phyloP scores from a whole-genome alignment of 2,113 vertebrate genomes.

The Heloderma charlesbogerti region DNA sequence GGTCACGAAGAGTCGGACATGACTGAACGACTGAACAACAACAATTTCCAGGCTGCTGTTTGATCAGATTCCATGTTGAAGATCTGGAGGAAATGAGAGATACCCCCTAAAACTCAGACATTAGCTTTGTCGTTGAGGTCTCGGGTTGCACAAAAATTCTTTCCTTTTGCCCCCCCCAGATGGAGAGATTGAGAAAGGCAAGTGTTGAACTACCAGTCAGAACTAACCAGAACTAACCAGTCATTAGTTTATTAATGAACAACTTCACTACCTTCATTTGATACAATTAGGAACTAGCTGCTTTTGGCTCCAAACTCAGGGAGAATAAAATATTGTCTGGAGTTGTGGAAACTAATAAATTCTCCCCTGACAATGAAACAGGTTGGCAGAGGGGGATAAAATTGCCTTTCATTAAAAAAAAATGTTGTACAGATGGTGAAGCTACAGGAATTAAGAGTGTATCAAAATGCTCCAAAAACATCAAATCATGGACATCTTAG shows the following conservation, averaged over 20 bases:
- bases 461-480: constrained; percentile 53
- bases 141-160: not conserved
- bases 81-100: not conserved
- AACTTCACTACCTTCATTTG: constrained; percentile 46
- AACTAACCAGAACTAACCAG: no score
- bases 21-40: no score
- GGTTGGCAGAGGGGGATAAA: constrained; percentile 66
- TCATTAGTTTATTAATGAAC: constrained; percentile 61
- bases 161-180: constrained; percentile 8
- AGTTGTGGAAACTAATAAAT: constrained; percentile 71
- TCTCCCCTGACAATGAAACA: constrained; percentile 63
- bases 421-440: constrained; percentile 60
- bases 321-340: constrained; percentile 68
- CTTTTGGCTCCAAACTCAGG: constrained; percentile 52
- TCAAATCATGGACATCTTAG: constrained; percentile 56
- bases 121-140: constrained; percentile 8
- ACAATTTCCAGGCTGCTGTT: constrained; percentile 36
- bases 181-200: constrained; percentile 23
- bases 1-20: no score
- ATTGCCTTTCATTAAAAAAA: constrained; percentile 66
- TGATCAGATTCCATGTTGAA: not conserved
- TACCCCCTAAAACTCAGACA: constrained; percentile 7
- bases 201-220: constrained; percentile 33
- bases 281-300: constrained; percentile 58
- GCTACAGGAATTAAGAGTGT: constrained; percentile 56